Evolutionary conservation across 2,888 invertebrate species (phyloP).

Genomic region (Acanthosepion esculentum): DNA sequence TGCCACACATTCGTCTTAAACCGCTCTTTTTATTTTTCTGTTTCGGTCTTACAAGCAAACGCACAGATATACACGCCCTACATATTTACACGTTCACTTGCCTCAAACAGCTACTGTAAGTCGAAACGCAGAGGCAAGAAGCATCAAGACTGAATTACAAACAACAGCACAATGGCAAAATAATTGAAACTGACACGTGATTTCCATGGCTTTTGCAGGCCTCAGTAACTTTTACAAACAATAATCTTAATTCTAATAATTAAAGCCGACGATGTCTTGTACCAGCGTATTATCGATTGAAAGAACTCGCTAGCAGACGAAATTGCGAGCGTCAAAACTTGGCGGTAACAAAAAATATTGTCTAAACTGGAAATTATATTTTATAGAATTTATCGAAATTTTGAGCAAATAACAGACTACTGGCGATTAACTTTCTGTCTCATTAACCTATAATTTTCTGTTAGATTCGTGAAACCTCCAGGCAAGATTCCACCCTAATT

Average conservation of each 20-base stretch:
- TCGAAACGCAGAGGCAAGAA: too few species aligned
- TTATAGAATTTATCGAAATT: background rate
- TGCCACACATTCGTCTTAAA: too few species aligned
- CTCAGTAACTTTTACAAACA: background rate
- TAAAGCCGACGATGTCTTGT: background rate
- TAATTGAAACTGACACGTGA: too few species aligned
- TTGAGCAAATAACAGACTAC: background rate
- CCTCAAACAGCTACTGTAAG: too few species aligned
- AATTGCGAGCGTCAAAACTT: background rate
- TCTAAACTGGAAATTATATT: background rate
- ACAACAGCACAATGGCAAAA: too few species aligned
- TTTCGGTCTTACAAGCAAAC: too few species aligned
- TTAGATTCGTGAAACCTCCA: background rate
- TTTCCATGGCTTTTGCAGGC: background rate
- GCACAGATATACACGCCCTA: too few species aligned
- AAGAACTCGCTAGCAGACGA: background rate
- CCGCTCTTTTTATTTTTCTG: too few species aligned
- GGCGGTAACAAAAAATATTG: background rate
- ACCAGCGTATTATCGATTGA: background rate
- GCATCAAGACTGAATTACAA: too few species aligned
- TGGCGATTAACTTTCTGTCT: background rate
- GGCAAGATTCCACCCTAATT: background rate
- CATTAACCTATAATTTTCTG: background rate
- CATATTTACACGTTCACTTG: too few species aligned
- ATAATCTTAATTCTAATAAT: slow-evolving; percentile 17